Evolutionary conservation across 2,113 vertebrate species (phyloP).

Genomic region (Upupa epops): DNA sequence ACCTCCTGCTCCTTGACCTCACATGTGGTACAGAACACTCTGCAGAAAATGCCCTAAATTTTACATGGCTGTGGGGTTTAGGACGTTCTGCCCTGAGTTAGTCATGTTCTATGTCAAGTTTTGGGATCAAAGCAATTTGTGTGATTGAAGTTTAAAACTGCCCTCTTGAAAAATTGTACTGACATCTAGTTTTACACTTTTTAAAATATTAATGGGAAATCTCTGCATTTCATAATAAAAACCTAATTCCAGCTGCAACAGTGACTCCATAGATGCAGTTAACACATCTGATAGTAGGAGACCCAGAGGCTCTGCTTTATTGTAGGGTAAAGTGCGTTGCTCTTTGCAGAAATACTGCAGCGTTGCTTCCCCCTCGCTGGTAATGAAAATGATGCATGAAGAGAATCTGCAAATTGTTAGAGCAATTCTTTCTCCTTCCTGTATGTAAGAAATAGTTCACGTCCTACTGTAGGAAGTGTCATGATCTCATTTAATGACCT

Average conservation of each 20-base stretch:
- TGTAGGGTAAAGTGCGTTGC: background rate
- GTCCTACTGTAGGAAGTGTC: background rate
- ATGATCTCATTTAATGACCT: background rate
- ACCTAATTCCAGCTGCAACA: background rate
- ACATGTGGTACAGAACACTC: background rate
- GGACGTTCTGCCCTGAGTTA: background rate
- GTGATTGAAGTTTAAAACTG: background rate
- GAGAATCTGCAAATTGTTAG: background rate
- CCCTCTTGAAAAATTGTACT: background rate
- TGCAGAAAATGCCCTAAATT: background rate
- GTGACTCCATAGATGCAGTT: background rate
- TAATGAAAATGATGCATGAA: background rate
- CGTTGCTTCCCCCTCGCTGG: background rate
- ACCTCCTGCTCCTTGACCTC: slow-evolving; percentile 1
- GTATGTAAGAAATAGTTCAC: background rate
- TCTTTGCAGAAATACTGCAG: background rate
- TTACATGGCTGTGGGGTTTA: background rate
- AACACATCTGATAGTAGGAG: background rate
- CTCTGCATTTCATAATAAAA: background rate
- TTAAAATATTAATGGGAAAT: background rate
- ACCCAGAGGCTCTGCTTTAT: background rate
- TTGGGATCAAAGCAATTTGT: background rate
- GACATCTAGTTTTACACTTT: background rate
- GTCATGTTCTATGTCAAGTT: background rate
- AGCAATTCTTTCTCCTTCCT: background rate